Percentiles rank a stretch among this genome's conserved stretches.
phyloP scores from a whole-genome alignment of 1,140 invertebrate species.

The Dolichoris vasculosae region DNA sequence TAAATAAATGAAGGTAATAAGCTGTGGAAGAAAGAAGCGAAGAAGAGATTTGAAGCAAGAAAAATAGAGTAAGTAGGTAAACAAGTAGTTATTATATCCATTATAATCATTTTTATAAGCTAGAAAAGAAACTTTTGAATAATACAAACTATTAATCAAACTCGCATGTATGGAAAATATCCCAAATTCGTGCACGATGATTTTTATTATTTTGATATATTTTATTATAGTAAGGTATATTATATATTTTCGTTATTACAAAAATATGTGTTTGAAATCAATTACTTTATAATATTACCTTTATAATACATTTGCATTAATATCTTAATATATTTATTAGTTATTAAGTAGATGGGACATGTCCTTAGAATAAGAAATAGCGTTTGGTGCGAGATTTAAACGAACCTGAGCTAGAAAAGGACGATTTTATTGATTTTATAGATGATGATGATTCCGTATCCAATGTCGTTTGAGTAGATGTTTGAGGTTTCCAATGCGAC shows the following conservation, averaged over 20 bases:
- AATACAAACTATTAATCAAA: conserved; percentile 28
- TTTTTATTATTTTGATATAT: conserved; percentile 39
- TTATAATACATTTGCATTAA: conserved; percentile 19
- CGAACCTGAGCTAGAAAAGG: conserved; percentile 52
- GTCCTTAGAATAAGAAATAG: conserved; percentile 51
- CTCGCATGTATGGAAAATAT: conserved; percentile 44
- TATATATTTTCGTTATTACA: conserved; percentile 42
- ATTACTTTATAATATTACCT: not conserved
- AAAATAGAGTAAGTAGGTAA: conserved; percentile 57
- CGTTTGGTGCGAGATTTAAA: conserved; percentile 49
- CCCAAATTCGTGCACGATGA: conserved; percentile 40
- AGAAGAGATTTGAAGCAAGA: conserved; percentile 58
- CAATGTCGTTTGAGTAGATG: conserved; percentile 40
- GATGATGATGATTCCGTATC: conserved; percentile 49
- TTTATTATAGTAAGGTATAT: conserved; percentile 40
- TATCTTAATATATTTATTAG: conserved; percentile 23
- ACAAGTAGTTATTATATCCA: conserved; percentile 64
- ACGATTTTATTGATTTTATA: conserved; percentile 44
- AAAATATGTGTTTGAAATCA: conserved; percentile 44
- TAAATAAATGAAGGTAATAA: conserved; percentile 56
- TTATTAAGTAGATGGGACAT: conserved; percentile 45
- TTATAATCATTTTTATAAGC: conserved; percentile 63
- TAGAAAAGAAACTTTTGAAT: conserved; percentile 64
- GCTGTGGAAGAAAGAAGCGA: conserved; percentile 60
- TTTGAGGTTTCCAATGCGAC: conserved; percentile 76